A percentile compares a stretch with the other conserved stretches of the same genome.
Evolutionary conservation across 2,797 vertebrate species (phyloP).

Genomic region (Syngnathus acus): DNA sequence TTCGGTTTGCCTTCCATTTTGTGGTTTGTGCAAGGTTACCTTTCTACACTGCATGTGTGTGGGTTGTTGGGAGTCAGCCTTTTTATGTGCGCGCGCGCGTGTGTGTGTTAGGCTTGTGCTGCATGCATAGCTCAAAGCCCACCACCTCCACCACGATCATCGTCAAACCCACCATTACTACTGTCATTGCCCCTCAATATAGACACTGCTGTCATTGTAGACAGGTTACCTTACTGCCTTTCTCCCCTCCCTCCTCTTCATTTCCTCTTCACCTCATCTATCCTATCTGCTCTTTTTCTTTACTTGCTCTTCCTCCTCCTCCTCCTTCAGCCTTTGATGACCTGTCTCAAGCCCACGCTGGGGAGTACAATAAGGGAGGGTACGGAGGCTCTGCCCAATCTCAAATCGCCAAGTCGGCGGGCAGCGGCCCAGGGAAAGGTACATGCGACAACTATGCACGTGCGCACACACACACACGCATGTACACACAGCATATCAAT

Average conservation of each 20-base stretch:
- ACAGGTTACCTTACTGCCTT: slow-evolving; percentile 68
- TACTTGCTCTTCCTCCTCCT: slow-evolving; percentile 32
- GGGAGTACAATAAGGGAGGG: slow-evolving; percentile 92
- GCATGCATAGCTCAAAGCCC: slow-evolving; percentile 56
- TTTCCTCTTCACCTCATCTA: slow-evolving; percentile 9
- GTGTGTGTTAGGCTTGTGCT: slow-evolving; percentile 56
- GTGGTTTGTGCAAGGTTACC: neutral
- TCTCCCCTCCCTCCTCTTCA: slow-evolving; percentile 38
- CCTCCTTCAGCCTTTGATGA: slow-evolving; percentile 86
- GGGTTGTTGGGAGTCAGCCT: slow-evolving; percentile 2
- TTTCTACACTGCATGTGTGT: slow-evolving; percentile 40
- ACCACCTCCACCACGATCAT: too few relatives aligned
- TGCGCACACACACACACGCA: slow-evolving; percentile 16
- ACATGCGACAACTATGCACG: slow-evolving; percentile 41
- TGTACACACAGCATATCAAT: slow-evolving; percentile 4
- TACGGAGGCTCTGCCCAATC: slow-evolving; percentile 88
- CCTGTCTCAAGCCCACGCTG: slow-evolving; percentile 85
- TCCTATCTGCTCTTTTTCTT: slow-evolving; percentile 23
- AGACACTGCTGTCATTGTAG: slow-evolving; percentile 52
- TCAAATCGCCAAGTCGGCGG: slow-evolving; percentile 82
- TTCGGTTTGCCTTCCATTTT: neutral
- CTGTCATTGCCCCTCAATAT: slow-evolving; percentile 37
- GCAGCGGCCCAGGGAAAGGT: slow-evolving; percentile 93
- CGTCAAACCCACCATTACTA: neutral
- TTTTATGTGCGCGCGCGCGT: slow-evolving; percentile 6